phyloP scores from a whole-genome alignment of 2,113 vertebrate species.

The Corythornis vintsioides region DNA sequence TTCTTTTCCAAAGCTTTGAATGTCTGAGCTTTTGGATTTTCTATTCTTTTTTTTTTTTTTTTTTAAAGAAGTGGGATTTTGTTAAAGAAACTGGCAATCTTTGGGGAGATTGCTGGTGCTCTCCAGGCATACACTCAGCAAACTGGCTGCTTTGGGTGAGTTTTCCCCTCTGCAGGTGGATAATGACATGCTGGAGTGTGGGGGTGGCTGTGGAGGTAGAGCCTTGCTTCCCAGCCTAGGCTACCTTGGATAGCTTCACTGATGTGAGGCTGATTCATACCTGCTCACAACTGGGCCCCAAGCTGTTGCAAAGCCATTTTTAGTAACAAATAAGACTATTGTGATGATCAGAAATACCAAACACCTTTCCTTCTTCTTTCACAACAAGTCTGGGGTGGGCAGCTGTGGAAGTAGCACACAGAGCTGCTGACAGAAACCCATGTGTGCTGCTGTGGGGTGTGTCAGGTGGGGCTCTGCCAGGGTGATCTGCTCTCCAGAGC shows the following conservation, averaged over 20 bases:
- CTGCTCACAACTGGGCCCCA: background rate
- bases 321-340: background rate
- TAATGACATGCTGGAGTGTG: background rate
- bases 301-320: background rate
- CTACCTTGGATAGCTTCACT: background rate
- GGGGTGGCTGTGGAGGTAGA: background rate
- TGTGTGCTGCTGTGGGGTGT: background rate
- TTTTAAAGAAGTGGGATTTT: background rate
- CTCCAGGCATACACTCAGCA: background rate
- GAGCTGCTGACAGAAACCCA: background rate
- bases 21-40: background rate
- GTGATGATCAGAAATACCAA: background rate
- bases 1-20: conserved; percentile 1
- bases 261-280: background rate
- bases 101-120: background rate
- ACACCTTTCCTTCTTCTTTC: background rate
- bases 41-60: too few species aligned
- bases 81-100: background rate
- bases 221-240: background rate
- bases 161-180: background rate
- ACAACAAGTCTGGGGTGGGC: background rate
- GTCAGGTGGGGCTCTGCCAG: background rate
- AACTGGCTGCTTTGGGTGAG: background rate
- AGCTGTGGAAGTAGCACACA: background rate
- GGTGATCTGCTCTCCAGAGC: background rate